These are phyloP conservation scores for Atractosteus spatula DNA, from an alignment of 2,113 vertebrate species.

Conservation along the genomic window DNA sequence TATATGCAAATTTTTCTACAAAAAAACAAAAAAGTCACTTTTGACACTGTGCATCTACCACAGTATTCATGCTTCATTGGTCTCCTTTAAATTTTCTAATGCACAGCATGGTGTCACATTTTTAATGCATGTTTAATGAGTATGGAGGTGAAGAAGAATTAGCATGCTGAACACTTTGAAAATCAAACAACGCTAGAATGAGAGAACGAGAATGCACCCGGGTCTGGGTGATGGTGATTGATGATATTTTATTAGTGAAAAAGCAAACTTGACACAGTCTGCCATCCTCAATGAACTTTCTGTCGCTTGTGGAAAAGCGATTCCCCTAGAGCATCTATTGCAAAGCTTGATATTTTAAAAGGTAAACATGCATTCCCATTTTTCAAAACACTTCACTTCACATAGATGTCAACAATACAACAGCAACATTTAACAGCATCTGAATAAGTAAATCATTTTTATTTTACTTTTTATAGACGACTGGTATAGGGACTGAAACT, in stretches of 20 bases:
- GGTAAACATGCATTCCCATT: constrained; percentile 6
- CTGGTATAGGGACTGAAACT: no score
- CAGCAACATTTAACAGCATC: constrained; percentile 17
- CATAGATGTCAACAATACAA: neutral
- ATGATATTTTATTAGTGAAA: neutral
- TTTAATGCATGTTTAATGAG: constrained; percentile 26
- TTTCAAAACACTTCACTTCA: constrained; percentile 12
- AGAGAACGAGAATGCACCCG: neutral
- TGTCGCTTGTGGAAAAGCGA: neutral
- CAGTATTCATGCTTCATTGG: constrained; percentile 3
- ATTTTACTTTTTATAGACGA: neutral
- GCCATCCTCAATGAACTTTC: neutral
- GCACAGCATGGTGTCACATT: constrained; percentile 14
- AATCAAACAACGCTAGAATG: constrained; percentile 1
- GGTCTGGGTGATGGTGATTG: neutral
- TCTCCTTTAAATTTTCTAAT: constrained; percentile 13
- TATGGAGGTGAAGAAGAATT: constrained; percentile 23
- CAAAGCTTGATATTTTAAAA: neutral
- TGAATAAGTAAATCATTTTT: constrained; percentile 33
- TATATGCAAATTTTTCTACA: no score
- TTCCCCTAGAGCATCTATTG: neutral
- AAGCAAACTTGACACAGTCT: neutral
- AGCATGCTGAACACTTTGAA: constrained; percentile 25
- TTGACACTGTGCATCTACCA: neutral
- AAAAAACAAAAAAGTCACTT: no score